A percentile compares a stretch with the other conserved stretches of the same genome.
Evolutionary conservation across 2,113 vertebrate species (phyloP).

Genomic region (Cervus canadensis): DNA sequence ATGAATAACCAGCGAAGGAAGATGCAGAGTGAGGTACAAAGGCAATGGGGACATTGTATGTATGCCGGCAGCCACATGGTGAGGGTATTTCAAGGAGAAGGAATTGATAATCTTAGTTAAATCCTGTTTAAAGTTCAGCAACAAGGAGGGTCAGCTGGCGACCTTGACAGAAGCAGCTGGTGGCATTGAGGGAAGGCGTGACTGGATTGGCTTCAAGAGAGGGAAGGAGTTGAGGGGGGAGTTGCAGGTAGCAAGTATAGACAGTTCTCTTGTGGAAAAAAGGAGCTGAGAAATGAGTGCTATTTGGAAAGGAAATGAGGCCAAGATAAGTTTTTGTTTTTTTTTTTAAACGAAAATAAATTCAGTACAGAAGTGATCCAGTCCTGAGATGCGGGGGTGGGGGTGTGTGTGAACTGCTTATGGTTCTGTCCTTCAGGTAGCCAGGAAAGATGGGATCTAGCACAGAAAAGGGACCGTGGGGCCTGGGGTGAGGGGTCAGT

Average conservation of each 20-base stretch:
- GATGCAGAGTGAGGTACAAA: background rate
- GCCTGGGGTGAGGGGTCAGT: rapidly evolving
- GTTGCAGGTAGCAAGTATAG: background rate
- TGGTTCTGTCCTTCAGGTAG: background rate
- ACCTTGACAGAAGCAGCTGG: background rate
- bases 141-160: background rate
- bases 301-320: background rate
- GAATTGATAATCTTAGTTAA: background rate
- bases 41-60: background rate
- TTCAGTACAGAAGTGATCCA: background rate
- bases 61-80: background rate
- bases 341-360: background rate
- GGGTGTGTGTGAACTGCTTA: background rate
- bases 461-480: background rate
- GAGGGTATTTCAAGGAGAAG: background rate
- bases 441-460: background rate
- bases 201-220: background rate
- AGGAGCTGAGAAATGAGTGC: background rate
- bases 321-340: background rate
- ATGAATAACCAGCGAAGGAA: background rate
- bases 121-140: background rate
- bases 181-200: background rate
- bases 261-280: background rate
- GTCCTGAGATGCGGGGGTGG: rapidly evolving
- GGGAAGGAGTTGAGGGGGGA: background rate